Conservation (phyloP, 1,140 invertebrate genomes). For the Glossosoma conforme region DNA sequence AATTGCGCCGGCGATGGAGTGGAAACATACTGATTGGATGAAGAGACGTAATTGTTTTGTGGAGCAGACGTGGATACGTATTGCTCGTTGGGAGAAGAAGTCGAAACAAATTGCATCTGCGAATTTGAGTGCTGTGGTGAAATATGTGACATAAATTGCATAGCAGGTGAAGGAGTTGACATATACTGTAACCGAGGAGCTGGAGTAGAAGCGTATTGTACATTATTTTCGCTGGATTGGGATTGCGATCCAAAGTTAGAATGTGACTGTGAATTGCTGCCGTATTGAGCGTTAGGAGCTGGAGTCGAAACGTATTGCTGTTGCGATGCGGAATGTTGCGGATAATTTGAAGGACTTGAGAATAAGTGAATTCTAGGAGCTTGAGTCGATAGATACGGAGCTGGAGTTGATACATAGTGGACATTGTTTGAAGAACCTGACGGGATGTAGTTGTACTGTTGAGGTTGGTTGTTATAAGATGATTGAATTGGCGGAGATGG, state of each 20-base stretch:
- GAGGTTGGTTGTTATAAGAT: background rate
- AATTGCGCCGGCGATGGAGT: slow-evolving; percentile 29
- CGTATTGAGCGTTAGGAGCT: slow-evolving; percentile 21
- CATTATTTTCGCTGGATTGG: slow-evolving; percentile 7
- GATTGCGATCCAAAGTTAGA: slow-evolving; percentile 14
- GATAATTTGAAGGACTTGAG: slow-evolving; percentile 36
- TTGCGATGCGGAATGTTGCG: slow-evolving; percentile 13
- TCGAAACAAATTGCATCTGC: slow-evolving; percentile 21
- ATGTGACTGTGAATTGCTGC: slow-evolving; percentile 12
- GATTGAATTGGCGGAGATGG: no score
- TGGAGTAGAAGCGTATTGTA: slow-evolving; percentile 40
- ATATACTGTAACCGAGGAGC: slow-evolving; percentile 32
- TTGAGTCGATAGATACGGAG: slow-evolving; percentile 38
- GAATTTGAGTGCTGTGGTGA: slow-evolving; percentile 9
- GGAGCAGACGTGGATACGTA: slow-evolving; percentile 36
- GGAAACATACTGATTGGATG: slow-evolving; percentile 37
- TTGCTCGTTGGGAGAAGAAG: slow-evolving; percentile 33
- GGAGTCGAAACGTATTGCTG: slow-evolving; percentile 24
- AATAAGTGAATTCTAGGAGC: slow-evolving; percentile 39
- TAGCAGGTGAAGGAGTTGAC: slow-evolving; percentile 20
- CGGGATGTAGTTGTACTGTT: background rate
- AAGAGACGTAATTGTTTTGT: slow-evolving; percentile 43
- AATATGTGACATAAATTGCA: slow-evolving; percentile 22
- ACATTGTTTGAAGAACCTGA: background rate
- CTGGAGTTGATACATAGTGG: slow-evolving; percentile 28